Evolutionary conservation across 2,888 invertebrate genomes (phyloP).

Genomic region (Plemyria rubiginata): DNA sequence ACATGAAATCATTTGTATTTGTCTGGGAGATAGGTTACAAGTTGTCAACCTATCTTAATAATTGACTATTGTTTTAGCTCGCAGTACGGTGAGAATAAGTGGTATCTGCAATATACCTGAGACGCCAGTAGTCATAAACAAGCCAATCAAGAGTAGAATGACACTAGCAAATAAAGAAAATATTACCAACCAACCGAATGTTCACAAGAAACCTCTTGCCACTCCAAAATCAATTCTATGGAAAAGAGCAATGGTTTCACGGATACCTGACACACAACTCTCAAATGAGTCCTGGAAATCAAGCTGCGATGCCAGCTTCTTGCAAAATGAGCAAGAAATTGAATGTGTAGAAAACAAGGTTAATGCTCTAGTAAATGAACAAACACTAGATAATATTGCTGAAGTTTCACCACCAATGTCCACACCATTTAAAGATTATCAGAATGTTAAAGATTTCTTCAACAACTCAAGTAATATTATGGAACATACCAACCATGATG

Average conservation of each 20-base stretch:
- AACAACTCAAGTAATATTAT: slow-evolving; percentile 58
- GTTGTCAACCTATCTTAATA: no score
- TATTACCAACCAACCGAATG: slow-evolving; percentile 30
- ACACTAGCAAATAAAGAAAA: slow-evolving; percentile 68
- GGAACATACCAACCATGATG: slow-evolving; percentile 61
- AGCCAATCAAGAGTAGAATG: slow-evolving; percentile 50
- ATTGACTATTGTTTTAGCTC: slow-evolving; percentile 46
- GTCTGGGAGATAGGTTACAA: no score
- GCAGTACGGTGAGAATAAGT: slow-evolving; percentile 64
- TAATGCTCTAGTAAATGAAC: slow-evolving; percentile 51
- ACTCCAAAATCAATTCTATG: slow-evolving; percentile 37
- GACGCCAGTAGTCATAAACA: slow-evolving; percentile 58
- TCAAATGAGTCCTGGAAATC: slow-evolving; percentile 70
- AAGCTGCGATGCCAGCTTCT: slow-evolving; percentile 70
- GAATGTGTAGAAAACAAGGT: slow-evolving; percentile 60
- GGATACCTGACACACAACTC: slow-evolving; percentile 59
- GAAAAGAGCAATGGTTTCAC: slow-evolving; percentile 37
- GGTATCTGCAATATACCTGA: slow-evolving; percentile 68
- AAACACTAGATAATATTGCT: slow-evolving; percentile 60
- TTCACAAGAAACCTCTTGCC: slow-evolving; percentile 25
- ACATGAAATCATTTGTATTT: no score
- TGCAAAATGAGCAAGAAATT: slow-evolving; percentile 71
- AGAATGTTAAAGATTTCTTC: slow-evolving; percentile 66
- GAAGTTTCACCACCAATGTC: slow-evolving; percentile 68
- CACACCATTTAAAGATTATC: slow-evolving; percentile 72